Base-by-base conservation (phyloP, 2,797 vertebrate species). In the Nothura maculosa region DNA sequence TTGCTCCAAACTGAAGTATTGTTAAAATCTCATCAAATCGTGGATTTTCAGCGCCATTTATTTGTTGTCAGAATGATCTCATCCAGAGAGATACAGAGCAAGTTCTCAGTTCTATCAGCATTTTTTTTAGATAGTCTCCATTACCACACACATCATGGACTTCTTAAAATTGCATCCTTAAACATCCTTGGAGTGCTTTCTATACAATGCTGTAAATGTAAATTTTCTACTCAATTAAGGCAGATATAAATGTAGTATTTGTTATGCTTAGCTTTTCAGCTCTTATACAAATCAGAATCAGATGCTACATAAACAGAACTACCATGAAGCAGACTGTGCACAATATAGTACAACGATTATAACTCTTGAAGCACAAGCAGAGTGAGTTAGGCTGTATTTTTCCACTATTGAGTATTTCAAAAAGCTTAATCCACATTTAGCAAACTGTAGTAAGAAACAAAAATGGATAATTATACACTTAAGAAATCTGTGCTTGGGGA, bases 381-480 rank as follows among this genome's bases (percentile, higher is more conserved):
- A 30, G 8, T 38, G 57, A 70, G 16, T 22, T 30, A 79, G 19
- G 5, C 8, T 47, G 10, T 4, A 17, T 40, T 60, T 60, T 60
- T 73, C 25, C 28, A 38, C 17, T 75, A 67, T 30, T 61, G 22
- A 74, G 10, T 43, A 6, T 42, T 77, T 52, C 45, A 50, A 34
- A 40, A 36, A 24, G 50, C 27, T 52, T 66, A 78, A 87, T 63
- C 18, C 5, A 6, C 42, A 28, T 14, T 58, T 40, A 70, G 58
- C 14, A 32, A 63, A 69, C 20, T 36, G 81, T 3, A 70, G 19
- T 2, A 43, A 30, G 25, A 67, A 83, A 61, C 12, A 58, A 14
- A 89, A 73, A 25, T 0, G 3, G 14, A 7, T 48, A 81, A 36
- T 3, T 9, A 0, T 27, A 36, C 20, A 8, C 32, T 55, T 67